A percentile compares a stretch with the other conserved stretches of the same genome.
These are phyloP conservation scores for Trichopoda pennipes DNA, from an alignment of 2,888 invertebrate genomes.

Conservation along the genomic window DNA sequence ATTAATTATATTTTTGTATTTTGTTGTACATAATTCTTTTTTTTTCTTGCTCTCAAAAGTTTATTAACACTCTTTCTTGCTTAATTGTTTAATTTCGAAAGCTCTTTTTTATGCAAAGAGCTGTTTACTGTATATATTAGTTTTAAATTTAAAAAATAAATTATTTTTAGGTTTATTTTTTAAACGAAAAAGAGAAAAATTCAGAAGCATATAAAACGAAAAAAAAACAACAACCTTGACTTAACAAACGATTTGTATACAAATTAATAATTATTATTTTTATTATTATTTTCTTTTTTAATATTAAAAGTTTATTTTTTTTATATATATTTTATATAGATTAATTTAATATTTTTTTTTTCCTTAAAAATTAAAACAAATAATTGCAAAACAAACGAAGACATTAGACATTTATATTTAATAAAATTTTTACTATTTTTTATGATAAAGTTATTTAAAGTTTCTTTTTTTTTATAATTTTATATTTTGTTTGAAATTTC, in stretches of 20 bases:
- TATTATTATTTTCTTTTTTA: slow-evolving; percentile 53
- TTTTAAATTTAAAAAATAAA: slow-evolving; percentile 54
- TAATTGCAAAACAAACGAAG: slow-evolving; percentile 62
- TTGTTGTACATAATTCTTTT: slow-evolving; percentile 52
- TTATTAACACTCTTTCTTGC: not conserved
- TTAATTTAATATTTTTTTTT: slow-evolving; percentile 48
- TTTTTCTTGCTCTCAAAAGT: not conserved
- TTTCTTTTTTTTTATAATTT: slow-evolving; percentile 50
- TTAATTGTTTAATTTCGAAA: slow-evolving; percentile 34
- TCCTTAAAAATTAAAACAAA: slow-evolving; percentile 44
- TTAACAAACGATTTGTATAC: slow-evolving; percentile 62
- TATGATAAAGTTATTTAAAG: slow-evolving; percentile 39
- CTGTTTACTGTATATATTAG: slow-evolving; percentile 67
- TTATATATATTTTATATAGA: slow-evolving; percentile 62
- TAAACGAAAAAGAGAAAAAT: slow-evolving; percentile 61
- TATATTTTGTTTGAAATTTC: slow-evolving; percentile 66
- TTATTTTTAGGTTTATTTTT: slow-evolving; percentile 61
- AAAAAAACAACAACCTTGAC: slow-evolving; percentile 69
- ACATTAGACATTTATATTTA: slow-evolving; percentile 50
- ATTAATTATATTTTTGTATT: slow-evolving; percentile 32
- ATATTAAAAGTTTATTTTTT: slow-evolving; percentile 72
- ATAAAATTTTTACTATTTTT: slow-evolving; percentile 39
- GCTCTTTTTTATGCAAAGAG: slow-evolving; percentile 67
- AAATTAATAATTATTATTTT: slow-evolving; percentile 67
- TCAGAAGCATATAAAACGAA: slow-evolving; percentile 70